Evolutionary conservation across 1,140 invertebrate species (phyloP).

Genomic region (Penaeus japonicus): DNA sequence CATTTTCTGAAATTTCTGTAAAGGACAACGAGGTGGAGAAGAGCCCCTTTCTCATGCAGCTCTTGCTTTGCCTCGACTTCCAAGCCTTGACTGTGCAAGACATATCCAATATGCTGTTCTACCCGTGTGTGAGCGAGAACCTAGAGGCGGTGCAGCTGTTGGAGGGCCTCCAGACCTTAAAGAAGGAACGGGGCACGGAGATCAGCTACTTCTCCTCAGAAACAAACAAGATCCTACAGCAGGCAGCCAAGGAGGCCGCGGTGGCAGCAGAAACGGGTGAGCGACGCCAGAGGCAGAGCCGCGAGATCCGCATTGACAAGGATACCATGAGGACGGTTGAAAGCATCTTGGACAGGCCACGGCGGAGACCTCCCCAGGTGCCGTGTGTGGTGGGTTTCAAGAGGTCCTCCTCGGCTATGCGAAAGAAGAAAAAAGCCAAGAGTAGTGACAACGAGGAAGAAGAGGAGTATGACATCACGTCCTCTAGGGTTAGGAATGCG

Average conservation of each 20-base stretch:
- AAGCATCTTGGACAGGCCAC: background rate
- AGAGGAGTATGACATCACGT: background rate
- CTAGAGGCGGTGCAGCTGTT: constrained; percentile 23
- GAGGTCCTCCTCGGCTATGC: background rate
- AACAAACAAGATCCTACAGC: background rate
- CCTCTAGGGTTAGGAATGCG: background rate
- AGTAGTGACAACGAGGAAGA: constrained; percentile 43
- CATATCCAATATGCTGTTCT: constrained; percentile 45
- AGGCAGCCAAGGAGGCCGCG: background rate
- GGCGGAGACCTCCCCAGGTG: background rate
- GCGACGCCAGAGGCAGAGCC: background rate
- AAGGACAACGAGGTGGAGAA: constrained; percentile 41
- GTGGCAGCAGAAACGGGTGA: background rate
- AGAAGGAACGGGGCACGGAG: background rate
- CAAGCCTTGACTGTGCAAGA: constrained; percentile 10
- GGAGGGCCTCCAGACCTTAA: constrained; percentile 3
- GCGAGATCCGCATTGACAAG: background rate
- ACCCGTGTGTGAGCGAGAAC: constrained; percentile 29
- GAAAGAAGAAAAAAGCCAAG: constrained; percentile 24
- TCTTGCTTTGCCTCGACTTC: constrained; percentile 31
- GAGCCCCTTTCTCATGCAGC: background rate
- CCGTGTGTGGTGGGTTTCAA: constrained; percentile 44
- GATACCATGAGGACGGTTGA: background rate
- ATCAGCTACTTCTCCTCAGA: background rate
- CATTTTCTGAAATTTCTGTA: background rate